These are phyloP conservation scores for Oriolus oriolus DNA, from an alignment of 2,113 vertebrate species.

Conservation along the genomic window DNA sequence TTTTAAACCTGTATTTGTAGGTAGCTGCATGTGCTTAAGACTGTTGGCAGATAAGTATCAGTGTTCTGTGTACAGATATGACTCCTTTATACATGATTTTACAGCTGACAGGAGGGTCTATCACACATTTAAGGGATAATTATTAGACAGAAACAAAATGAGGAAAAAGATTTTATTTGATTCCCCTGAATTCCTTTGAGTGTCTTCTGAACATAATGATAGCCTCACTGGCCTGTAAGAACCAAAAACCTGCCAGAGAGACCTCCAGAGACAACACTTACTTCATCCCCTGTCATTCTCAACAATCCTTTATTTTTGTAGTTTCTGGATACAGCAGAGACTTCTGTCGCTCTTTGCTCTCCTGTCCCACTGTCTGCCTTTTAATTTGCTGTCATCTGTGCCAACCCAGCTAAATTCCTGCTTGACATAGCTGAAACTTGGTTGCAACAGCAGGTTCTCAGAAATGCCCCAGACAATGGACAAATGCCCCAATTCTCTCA, in stretches of 20 bases:
- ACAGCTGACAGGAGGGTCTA: not conserved
- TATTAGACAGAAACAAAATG: not conserved
- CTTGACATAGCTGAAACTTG: not conserved
- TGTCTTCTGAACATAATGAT: not conserved
- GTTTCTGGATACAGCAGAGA: not conserved
- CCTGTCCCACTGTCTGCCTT: not conserved
- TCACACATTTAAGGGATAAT: not conserved
- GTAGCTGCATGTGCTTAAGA: not conserved
- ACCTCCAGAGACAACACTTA: not conserved
- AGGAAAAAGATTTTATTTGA: not conserved
- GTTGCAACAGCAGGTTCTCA: not conserved
- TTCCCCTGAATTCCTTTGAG: not conserved
- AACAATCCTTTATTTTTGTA: not conserved
- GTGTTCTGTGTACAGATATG: not conserved
- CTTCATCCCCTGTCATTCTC: not conserved
- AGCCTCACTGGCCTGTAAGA: not conserved
- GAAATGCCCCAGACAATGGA: not conserved
- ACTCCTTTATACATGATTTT: not conserved
- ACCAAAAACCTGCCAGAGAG: not conserved
- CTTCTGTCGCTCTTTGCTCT: not conserved
- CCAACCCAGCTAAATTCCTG: not conserved
- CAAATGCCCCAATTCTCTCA: not conserved
- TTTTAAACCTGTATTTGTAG: not conserved
- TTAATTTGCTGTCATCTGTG: not conserved
- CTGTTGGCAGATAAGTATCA: not conserved